Conservation (phyloP, 2,113 vertebrate species). For the Mesitornis unicolor region DNA sequence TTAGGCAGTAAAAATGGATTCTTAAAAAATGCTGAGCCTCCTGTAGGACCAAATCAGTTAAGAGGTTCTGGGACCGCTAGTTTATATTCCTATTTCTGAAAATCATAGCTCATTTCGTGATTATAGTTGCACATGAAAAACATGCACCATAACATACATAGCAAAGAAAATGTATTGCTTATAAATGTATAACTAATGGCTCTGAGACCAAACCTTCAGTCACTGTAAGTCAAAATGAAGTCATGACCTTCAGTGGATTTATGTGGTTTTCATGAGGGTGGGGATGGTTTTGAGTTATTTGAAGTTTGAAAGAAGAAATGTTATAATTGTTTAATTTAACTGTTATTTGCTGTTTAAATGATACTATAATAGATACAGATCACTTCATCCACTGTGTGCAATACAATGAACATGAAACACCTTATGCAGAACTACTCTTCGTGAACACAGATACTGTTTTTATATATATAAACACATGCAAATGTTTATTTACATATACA, state of each 20-base stretch:
- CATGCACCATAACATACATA: background rate
- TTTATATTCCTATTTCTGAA: background rate
- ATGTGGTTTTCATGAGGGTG: background rate
- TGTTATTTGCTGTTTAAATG: background rate
- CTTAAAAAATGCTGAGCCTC: background rate
- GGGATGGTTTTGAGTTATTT: background rate
- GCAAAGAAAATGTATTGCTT: background rate
- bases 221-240: background rate
- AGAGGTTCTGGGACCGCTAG: background rate
- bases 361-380: background rate
- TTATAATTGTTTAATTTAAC: background rate
- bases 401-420: background rate
- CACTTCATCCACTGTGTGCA: background rate
- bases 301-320: background rate
- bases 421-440: background rate
- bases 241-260: background rate
- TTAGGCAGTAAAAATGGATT: background rate
- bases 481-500: background rate
- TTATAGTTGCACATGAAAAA: background rate
- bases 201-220: background rate
- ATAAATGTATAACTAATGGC: background rate
- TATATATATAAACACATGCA: background rate
- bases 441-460: background rate
- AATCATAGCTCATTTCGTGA: background rate
- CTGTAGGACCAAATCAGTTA: background rate